phyloP scores from a whole-genome alignment of 64 coral and sea anemone species.

The Dendronephthya gigantea region DNA sequence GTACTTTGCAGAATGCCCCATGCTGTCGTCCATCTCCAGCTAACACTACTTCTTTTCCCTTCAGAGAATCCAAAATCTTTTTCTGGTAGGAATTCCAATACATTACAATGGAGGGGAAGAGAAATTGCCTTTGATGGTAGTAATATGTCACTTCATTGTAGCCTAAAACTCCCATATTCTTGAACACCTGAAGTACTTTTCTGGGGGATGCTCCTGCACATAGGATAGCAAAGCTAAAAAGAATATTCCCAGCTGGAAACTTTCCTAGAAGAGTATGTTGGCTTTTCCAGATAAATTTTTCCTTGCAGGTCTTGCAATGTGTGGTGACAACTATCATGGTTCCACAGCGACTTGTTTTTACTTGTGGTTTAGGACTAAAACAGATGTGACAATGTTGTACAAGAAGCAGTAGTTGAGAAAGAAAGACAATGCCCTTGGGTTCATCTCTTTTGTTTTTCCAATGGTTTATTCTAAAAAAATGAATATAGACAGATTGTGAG shows the following conservation, averaged over 20 bases:
- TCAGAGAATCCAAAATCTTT: background rate
- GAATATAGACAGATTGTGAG: background rate
- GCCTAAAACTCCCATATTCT: background rate
- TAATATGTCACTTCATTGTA: background rate
- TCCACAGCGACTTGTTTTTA: background rate
- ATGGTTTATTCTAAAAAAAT: background rate
- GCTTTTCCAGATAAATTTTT: background rate
- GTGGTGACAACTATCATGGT: background rate
- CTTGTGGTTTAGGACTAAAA: background rate
- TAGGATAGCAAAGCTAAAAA: background rate
- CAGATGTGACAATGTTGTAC: background rate
- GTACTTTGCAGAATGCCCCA: conserved; percentile 2
- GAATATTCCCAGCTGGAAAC: conserved; percentile 1
- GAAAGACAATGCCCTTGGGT: background rate
- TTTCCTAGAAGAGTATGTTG: background rate
- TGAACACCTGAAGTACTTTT: background rate
- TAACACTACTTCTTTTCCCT: background rate
- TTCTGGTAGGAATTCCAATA: background rate
- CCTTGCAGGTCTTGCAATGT: background rate
- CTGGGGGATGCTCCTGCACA: background rate
- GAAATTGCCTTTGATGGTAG: conserved; percentile 8
- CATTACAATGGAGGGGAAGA: background rate
- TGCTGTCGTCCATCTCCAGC: conserved; percentile 12
- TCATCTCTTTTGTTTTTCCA: background rate
- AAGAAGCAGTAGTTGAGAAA: background rate